A percentile compares a stretch with the other conserved stretches of the same genome.
phyloP scores from a whole-genome alignment of 2,113 vertebrate species.

The Abramis brama region DNA sequence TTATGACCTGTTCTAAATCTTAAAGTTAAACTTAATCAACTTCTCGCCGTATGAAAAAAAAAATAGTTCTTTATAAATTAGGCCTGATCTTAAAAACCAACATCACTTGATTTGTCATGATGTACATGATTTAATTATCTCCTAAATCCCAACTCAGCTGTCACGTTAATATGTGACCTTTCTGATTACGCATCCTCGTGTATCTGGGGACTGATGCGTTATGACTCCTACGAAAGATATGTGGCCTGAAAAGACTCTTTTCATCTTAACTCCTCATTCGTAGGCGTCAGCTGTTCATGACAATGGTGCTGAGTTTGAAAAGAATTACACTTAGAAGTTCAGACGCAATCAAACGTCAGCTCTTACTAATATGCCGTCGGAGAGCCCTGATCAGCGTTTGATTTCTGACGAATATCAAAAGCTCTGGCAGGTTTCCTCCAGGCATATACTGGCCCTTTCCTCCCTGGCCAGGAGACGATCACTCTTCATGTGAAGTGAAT shows the following conservation, averaged over 20 bases:
- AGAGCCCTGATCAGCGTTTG: conserved; percentile 22
- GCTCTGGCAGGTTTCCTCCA: conserved; percentile 27
- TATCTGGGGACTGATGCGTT: no score
- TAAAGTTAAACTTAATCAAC: no score
- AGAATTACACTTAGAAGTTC: conserved; percentile 11
- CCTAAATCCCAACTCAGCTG: no score
- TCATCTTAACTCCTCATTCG: conserved; percentile 1
- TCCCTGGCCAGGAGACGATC: conserved; percentile 16
- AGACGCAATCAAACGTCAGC: conserved; percentile 45
- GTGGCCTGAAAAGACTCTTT: not conserved
- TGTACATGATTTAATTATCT: no score
- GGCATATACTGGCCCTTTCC: conserved; percentile 15
- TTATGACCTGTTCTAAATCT: no score
- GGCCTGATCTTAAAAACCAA: no score
- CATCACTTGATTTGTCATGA: no score
- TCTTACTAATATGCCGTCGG: conserved; percentile 24
- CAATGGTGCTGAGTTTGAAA: not conserved
- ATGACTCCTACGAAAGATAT: not conserved
- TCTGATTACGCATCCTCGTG: not conserved
- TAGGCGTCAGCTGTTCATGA: not conserved
- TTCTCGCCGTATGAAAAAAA: no score
- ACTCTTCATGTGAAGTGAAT: conserved; percentile 41
- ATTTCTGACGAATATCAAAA: conserved; percentile 21
- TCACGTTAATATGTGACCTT: not conserved
- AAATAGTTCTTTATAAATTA: no score